phyloP scores from a whole-genome alignment of 1,140 invertebrate genomes.

The Eurosta solidaginis region DNA sequence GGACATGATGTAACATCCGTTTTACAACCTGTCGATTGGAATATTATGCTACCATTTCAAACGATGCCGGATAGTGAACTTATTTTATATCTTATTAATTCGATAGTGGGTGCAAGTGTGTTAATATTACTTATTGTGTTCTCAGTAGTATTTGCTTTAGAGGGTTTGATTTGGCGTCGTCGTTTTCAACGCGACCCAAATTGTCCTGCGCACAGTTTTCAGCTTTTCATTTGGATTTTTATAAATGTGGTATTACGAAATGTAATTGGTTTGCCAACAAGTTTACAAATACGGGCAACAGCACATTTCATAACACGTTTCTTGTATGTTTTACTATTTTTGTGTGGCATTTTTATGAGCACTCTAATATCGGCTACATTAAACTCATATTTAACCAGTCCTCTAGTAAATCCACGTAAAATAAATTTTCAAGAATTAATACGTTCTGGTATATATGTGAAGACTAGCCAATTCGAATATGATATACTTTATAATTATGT shows the following conservation, averaged over 20 bases:
- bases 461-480: background rate
- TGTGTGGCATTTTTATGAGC: conserved; percentile 1
- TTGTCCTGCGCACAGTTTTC: too few relatives aligned
- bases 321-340: background rate
- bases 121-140: background rate
- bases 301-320: background rate
- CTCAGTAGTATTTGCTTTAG: background rate
- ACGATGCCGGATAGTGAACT: background rate
- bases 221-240: background rate
- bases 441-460: background rate
- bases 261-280: background rate
- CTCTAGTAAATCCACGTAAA: background rate
- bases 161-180: background rate
- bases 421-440: background rate
- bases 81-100: background rate
- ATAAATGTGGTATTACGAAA: background rate
- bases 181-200: too few relatives aligned
- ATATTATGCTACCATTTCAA: background rate
- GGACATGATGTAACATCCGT: background rate
- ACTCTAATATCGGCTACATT: background rate
- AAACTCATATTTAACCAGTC: background rate
- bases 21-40: background rate
- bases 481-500: background rate
- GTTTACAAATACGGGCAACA: background rate
- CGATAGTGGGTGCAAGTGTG: background rate